Base-by-base conservation (phyloP, 2,888 invertebrate species). In the Heliothis peltigera region DNA sequence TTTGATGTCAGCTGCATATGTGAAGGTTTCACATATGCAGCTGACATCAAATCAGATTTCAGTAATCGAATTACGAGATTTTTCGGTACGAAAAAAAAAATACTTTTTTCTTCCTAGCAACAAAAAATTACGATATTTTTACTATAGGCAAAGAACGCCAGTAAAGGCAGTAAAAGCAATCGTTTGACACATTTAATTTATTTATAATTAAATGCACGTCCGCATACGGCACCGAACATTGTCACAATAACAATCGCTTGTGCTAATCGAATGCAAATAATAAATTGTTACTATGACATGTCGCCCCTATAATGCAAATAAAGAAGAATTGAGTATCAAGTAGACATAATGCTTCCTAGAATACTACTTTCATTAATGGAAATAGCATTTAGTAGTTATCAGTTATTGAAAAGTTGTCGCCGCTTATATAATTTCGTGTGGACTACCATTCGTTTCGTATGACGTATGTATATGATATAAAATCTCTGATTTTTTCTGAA, bases 231-330 rank as follows among this genome's bases (percentile, higher is more conserved):
- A 76, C 62, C 65, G 35, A 74, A 66, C 63, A 70, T 60, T 70
- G 53, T 64, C 42, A 57, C 49, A 43, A 51, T 56, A 54, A 47
- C 39, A 73, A 74, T 68, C 55, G 48, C 48, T 47, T 64, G 79
- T 76, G 80, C 64, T 70, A 82, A 79, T 74, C 67, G 48, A 39
- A 82, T 82, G 80, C 71, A 76, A 80, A 83, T 77, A 63, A 74
- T 77, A 73, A 72, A 74, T 74, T 72, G 65, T 72, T 68, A 69
- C 64, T 72, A 64, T 72, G 65, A 69, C 64, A 55, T 74, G 80
- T 70, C 81, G 71, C 67, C 49, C 35, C 39, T 28, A 10, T 44
- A 52, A 32, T 22, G 35, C 35, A 28, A 28, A 28, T 28, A 28
- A 28, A 28, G 28, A 22, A 22, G 8, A 25, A 8, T 25, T 25